Evolutionary conservation across 2,888 invertebrate species (phyloP).

Genomic region (Euclidia mi): DNA sequence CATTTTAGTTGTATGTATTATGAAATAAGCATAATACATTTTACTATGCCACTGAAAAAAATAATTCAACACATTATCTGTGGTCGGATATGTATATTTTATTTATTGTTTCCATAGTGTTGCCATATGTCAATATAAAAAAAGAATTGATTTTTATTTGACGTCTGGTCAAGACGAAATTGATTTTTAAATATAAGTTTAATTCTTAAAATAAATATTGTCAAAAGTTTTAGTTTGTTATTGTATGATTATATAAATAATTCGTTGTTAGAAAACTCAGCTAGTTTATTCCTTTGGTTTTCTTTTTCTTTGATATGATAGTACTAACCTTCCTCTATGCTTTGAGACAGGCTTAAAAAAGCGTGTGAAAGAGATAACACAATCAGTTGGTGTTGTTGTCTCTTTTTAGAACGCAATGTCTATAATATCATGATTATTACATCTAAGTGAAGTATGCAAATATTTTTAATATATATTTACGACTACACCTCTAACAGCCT

Average conservation of each 20-base stretch:
- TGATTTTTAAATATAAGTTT: too few species aligned
- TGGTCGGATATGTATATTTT: slow-evolving; percentile 37
- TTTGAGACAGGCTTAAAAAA: too few species aligned
- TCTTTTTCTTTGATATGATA: too few species aligned
- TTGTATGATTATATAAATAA: slow-evolving; percentile 8
- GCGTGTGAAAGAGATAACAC: too few species aligned
- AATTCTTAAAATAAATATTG: slow-evolving; percentile 5
- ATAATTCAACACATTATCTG: slow-evolving; percentile 8
- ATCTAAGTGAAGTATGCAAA: too few species aligned
- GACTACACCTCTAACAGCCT: too few species aligned
- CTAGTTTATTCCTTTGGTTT: slow-evolving; percentile 23
- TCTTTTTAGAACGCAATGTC: too few species aligned
- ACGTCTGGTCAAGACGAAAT: too few species aligned
- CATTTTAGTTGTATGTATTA: slow-evolving; percentile 18
- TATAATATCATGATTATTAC: too few species aligned
- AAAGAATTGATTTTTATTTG: neutral
- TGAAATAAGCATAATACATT: slow-evolving; percentile 38
- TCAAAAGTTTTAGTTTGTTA: slow-evolving; percentile 35
- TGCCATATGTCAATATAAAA: slow-evolving; percentile 20
- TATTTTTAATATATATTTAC: too few species aligned
- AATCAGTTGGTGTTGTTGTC: too few species aligned
- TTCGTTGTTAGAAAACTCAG: slow-evolving; percentile 42
- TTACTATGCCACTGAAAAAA: slow-evolving; percentile 26
- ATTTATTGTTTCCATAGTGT: slow-evolving; percentile 37
- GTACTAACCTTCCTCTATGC: too few species aligned